phyloP scores from a whole-genome alignment of 2,113 vertebrate genomes.

The Lathamus discolor region DNA sequence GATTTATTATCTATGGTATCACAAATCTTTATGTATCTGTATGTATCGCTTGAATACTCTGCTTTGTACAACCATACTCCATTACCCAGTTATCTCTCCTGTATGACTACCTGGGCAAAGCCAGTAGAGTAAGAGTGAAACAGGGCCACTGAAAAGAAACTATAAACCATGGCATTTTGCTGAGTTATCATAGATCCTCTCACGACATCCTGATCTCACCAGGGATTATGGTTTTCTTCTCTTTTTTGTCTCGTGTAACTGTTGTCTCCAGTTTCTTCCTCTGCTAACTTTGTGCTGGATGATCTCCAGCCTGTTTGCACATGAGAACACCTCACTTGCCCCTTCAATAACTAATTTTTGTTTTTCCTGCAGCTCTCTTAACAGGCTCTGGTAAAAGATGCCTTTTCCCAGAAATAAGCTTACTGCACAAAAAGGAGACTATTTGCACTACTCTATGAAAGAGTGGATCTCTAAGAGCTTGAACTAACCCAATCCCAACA shows the following conservation, averaged over 20 bases:
- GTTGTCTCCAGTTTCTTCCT: background rate
- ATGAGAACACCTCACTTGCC: background rate
- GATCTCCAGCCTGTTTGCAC: background rate
- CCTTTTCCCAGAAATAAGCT: background rate
- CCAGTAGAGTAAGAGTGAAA: background rate
- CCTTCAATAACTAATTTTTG: background rate
- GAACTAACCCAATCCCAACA: background rate
- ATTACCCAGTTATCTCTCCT: background rate
- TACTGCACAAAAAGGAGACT: background rate
- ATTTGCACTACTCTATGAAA: background rate
- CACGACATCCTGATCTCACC: background rate
- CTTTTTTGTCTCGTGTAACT: background rate
- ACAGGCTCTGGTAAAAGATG: background rate
- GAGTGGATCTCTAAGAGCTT: background rate
- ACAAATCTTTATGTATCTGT: background rate
- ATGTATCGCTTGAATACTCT: background rate
- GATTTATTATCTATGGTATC: constrained; percentile 1
- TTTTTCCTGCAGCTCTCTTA: background rate
- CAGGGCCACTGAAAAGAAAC: background rate
- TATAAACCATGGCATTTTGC: background rate
- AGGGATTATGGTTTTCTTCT: background rate
- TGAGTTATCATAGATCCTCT: background rate
- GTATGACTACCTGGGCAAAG: background rate
- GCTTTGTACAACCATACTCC: background rate
- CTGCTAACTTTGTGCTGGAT: background rate